Evolutionary conservation across 2,888 invertebrate genomes (phyloP), one percentile per base, ranked within the genome.

Genomic region (Diabrotica balteata): DNA sequence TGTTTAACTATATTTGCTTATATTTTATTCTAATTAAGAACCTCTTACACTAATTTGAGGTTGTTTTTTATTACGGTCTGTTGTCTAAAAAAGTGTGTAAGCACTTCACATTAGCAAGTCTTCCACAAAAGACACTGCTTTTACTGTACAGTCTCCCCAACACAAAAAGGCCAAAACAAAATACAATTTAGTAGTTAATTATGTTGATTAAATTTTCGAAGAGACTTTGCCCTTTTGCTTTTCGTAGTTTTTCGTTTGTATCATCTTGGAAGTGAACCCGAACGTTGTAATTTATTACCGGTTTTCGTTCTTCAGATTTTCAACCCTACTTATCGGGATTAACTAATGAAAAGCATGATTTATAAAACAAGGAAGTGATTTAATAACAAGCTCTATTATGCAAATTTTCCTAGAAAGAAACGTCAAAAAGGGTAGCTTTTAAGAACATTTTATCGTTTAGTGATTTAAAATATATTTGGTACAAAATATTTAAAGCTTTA

Each of bases 311-410:
- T 76, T 77, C 74, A 74, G 75, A 77, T 76, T 76, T 76, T 75
- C 77, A 78, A 75, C 78, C 77, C 76, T 78, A 78, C 78, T 78
- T 78, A 78, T 78, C 68, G 74, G 74, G 76, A 78, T 78, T 78
- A 78, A 78, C 77, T 78, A 78, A 78, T 78, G 78, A 78, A 78
- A 78, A 77, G 77, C 74, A 75, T 73, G 77, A 78, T 76, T 78
- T 76, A 78, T 72, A 72, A 49, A 58, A 58, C 63, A 59, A 47
- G 57, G 61, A 60, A 63, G 65, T 69, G 71, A 71, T 71, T 71
- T 71, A 71, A 68, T 69, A 69, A 67, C 67, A 44, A 63, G 57
- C 66, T 68, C 68, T 71, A 63, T 61, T 66, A 58, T 59, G 69
- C 59, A 50, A 67, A 67, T 67, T 63, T 60, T 54, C 32, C 32